Evolutionary conservation across 2,797 vertebrate genomes (phyloP).

Genomic region (Ispidina picta): DNA sequence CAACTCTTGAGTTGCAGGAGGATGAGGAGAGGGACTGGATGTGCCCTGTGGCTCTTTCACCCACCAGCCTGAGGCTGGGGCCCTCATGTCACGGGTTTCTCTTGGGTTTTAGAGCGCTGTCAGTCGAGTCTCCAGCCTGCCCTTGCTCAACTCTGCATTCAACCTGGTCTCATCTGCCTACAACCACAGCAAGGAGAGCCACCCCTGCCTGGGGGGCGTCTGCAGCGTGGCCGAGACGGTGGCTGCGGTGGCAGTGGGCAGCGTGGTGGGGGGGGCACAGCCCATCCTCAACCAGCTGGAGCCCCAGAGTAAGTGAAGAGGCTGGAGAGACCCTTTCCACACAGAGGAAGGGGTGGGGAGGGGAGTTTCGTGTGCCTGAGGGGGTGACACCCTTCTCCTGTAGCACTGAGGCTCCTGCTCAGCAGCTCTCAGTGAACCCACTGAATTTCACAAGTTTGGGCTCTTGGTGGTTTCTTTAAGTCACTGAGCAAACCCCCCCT

Average conservation of each 20-base stretch:
- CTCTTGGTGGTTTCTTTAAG: background rate
- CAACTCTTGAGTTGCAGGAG: background rate
- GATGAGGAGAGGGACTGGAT: background rate
- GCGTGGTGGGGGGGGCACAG: slow-evolving; percentile 68
- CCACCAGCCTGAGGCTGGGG: background rate
- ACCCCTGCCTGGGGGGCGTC: slow-evolving; percentile 87
- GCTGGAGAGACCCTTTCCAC: background rate
- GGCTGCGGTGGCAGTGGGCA: slow-evolving; percentile 72
- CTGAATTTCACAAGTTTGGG: background rate
- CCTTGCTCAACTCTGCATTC: slow-evolving; percentile 89
- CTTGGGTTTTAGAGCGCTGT: slow-evolving; percentile 80
- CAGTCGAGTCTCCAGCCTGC: slow-evolving; percentile 82
- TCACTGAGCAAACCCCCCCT: background rate
- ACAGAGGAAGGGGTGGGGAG: background rate
- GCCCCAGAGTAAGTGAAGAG: slow-evolving; percentile 75
- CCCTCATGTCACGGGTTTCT: background rate
- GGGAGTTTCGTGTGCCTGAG: fast-evolving
- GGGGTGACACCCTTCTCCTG: background rate
- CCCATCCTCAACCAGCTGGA: slow-evolving; percentile 77
- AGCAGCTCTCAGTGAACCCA: background rate
- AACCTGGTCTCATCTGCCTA: slow-evolving; percentile 85
- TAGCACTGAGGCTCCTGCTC: background rate
- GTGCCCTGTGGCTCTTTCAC: background rate
- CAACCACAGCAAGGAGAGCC: slow-evolving; percentile 85
- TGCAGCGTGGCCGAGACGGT: slow-evolving; percentile 87